phyloP scores from a whole-genome alignment of 1,140 invertebrate species.

The Neuroterus valhalla region DNA sequence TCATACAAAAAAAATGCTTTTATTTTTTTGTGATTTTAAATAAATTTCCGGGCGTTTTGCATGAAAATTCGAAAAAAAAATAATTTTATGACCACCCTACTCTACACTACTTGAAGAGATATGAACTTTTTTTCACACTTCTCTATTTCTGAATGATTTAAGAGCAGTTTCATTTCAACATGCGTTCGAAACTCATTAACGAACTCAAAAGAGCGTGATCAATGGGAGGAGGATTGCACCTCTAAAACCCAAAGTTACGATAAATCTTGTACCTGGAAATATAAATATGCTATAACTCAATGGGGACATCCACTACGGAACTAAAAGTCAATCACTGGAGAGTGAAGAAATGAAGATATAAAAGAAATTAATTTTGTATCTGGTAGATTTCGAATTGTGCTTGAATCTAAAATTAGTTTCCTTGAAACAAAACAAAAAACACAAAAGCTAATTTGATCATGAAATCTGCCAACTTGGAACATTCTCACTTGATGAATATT shows the following conservation, averaged over 20 bases:
- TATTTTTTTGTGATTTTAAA: no score
- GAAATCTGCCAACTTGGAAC: neutral
- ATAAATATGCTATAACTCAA: neutral
- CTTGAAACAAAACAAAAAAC: neutral
- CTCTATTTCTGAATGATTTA: neutral
- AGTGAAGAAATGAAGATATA: no score
- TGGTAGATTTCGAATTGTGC: neutral
- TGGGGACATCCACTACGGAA: slow-evolving; percentile 35
- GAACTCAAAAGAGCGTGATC: slow-evolving; percentile 44
- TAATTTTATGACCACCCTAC: slow-evolving; percentile 35
- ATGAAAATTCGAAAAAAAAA: no score
- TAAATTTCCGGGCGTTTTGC: no score
- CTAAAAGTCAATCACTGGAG: neutral
- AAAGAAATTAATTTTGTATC: no score
- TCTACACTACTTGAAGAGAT: neutral
- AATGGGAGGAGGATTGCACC: slow-evolving; percentile 5
- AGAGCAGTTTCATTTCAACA: neutral
- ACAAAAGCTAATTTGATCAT: slow-evolving; percentile 1
- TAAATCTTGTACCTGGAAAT: neutral
- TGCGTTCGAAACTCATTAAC: slow-evolving; percentile 44
- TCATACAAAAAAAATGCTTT: no score
- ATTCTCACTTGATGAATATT: slow-evolving; percentile 13
- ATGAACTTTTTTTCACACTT: neutral
- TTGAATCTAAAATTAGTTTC: neutral
- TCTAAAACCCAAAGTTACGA: neutral